phyloP scores from a whole-genome alignment of 1,140 invertebrate genomes.

The Choristoneura fumiferana region DNA sequence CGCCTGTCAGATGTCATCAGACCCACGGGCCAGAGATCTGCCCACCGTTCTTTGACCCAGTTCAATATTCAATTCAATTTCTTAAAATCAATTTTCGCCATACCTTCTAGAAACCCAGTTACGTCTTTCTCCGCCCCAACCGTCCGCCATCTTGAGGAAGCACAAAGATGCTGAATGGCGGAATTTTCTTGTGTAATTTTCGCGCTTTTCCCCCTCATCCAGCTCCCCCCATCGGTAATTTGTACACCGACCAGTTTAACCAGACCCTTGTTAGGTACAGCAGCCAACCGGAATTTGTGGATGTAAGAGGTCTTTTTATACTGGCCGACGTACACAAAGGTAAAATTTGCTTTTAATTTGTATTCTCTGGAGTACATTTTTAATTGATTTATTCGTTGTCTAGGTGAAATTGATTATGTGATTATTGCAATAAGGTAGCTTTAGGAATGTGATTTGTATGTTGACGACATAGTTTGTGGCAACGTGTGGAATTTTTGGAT shows the following conservation, averaged over 20 bases:
- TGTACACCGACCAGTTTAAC: slow-evolving; percentile 36
- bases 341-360: slow-evolving; percentile 34
- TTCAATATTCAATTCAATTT: no score
- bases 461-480: no score
- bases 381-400: slow-evolving; percentile 45
- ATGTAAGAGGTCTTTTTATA: slow-evolving; percentile 22
- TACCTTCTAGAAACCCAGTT: neutral
- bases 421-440: no score
- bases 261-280: slow-evolving; percentile 28
- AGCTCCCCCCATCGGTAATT: slow-evolving; percentile 46
- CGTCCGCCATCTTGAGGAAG: slow-evolving; percentile 73
- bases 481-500: no score
- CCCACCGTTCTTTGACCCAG: no score
- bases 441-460: no score
- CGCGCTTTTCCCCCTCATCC: slow-evolving; percentile 55
- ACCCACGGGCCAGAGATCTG: no score
- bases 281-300: slow-evolving; percentile 8
- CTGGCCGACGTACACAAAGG: slow-evolving; percentile 22
- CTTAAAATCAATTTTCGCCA: no score
- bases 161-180: slow-evolving; percentile 76
- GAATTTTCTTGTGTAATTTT: slow-evolving; percentile 78
- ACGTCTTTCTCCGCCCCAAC: slow-evolving; percentile 24
- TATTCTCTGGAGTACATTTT: slow-evolving; percentile 40
- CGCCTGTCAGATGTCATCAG: no score
- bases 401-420: neutral